Base-by-base conservation (phyloP, 2,113 vertebrate genomes). In the Brevimyrus niger region DNA sequence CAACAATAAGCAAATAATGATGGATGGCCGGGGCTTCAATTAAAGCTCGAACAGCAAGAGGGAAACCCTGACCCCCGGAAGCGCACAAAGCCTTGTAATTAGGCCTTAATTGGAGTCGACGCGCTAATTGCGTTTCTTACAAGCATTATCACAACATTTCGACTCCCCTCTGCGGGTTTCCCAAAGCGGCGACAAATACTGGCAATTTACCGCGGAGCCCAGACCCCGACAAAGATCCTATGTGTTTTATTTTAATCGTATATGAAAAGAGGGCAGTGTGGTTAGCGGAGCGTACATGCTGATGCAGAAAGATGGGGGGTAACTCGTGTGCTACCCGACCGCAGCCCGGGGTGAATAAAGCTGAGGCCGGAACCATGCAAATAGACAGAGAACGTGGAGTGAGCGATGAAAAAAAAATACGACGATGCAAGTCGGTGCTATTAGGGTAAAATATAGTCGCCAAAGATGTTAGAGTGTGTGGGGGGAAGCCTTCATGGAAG, bases 51-150 rank as follows among this genome's bases (percentile, higher is more conserved):
- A 27, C 87, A 73, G 5, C 58, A 73, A 27, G 46, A 6, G 9
- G 88, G 61, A 27, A 10, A 47, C 6, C 23, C 82, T n/a, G 82
- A 80, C 17, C 27, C 23, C 47, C 46, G 35, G 53, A 89, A 83
- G 80, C 31, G 15, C 53, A 85, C 88, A 85, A 84, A 84, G 51
- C 76, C 35, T 17, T 17, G 50, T 84, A 89, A 89, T 89, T 85
- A 58, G 76, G 76, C 51, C 76, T 85, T 89, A 89, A 89, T 89
- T 89, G 88, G 88, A 46, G 88, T n/a, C 76, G 23, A 19, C 35
- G 51, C 15, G 76, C 76, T 89, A 89, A 89, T 89, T 84, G 88
- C 38, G 46, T 84, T 58, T 89, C 88, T 69, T 47, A 88, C 88
- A 80, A 27, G 31, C 51, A 89, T 48, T 84, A 89, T 84, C 88